Percentiles rank a stretch among this genome's conserved stretches.
Evolutionary conservation across 2,797 vertebrate genomes (phyloP).

Genomic region (Rhynchonycteris naso): DNA sequence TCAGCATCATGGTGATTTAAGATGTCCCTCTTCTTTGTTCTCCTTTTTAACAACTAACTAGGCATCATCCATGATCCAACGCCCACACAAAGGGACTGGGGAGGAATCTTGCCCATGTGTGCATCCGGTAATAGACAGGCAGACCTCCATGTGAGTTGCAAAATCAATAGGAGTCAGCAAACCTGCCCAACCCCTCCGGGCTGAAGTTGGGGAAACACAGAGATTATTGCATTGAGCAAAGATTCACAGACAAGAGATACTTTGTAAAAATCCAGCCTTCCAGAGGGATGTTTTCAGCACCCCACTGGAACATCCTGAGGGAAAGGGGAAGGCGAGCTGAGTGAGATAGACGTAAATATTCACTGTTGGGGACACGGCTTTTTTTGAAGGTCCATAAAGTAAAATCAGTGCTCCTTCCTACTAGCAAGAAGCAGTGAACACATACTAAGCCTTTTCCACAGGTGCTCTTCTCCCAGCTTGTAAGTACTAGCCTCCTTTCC

Average conservation of each 20-base stretch:
- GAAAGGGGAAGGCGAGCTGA: not conserved
- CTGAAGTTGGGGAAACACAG: not conserved
- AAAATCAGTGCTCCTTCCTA: not conserved
- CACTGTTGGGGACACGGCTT: not conserved
- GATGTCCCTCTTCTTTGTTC: not conserved
- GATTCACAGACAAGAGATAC: not conserved
- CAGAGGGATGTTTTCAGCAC: not conserved
- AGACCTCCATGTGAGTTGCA: not conserved
- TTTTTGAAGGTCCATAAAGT: not conserved
- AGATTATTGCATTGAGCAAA: not conserved
- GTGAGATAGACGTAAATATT: not conserved
- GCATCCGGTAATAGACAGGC: not conserved
- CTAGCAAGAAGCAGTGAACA: not conserved
- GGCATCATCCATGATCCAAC: not conserved
- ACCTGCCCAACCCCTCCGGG: not conserved
- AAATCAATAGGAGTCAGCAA: not conserved
- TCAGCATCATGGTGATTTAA: not conserved
- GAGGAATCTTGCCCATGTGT: not conserved
- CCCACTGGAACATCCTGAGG: not conserved
- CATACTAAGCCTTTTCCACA: not conserved
- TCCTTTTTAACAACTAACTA: not conserved
- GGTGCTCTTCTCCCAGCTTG: not conserved
- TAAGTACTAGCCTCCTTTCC: not conserved
- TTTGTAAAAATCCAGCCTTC: not conserved
- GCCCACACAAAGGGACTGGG: fast-evolving